Conservation (phyloP, 2,797 vertebrate genomes). For the Crossoptilon crossoptilon region DNA sequence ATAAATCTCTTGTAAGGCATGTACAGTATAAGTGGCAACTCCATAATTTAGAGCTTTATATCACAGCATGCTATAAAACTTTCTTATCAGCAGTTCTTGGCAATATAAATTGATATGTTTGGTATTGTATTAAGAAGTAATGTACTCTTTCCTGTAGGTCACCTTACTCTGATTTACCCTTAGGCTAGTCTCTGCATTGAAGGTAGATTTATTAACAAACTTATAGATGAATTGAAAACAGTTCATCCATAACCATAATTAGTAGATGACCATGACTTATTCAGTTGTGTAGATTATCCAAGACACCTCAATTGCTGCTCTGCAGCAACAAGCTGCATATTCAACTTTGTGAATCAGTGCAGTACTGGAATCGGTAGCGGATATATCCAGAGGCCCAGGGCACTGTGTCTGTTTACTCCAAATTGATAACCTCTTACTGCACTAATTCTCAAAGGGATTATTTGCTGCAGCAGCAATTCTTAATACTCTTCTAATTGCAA, state of each 20-base stretch:
- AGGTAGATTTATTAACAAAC: neutral
- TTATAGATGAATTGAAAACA: slow-evolving; percentile 14
- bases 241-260: slow-evolving; percentile 12
- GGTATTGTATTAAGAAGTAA: neutral
- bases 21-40: neutral
- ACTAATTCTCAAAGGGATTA: slow-evolving; percentile 20
- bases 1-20: neutral
- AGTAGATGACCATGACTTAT: slow-evolving; percentile 10
- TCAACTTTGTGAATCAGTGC: slow-evolving; percentile 19
- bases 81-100: slow-evolving; percentile 14
- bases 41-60: slow-evolving; percentile 14
- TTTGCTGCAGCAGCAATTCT: slow-evolving; percentile 2
- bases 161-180: neutral
- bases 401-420: slow-evolving; percentile 17
- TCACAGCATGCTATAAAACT: neutral
- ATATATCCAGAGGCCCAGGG: neutral
- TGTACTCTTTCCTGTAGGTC: neutral
- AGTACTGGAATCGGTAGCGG: neutral
- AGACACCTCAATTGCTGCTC: neutral
- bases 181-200: neutral
- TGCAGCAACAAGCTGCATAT: slow-evolving; percentile 12
- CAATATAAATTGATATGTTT: neutral
- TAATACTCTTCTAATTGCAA: slow-evolving; percentile 8
- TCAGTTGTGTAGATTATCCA: slow-evolving; percentile 32
- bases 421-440: slow-evolving; percentile 31